Evolutionary conservation across 2,113 vertebrate species (phyloP).

Genomic region (Ameiurus melas): DNA sequence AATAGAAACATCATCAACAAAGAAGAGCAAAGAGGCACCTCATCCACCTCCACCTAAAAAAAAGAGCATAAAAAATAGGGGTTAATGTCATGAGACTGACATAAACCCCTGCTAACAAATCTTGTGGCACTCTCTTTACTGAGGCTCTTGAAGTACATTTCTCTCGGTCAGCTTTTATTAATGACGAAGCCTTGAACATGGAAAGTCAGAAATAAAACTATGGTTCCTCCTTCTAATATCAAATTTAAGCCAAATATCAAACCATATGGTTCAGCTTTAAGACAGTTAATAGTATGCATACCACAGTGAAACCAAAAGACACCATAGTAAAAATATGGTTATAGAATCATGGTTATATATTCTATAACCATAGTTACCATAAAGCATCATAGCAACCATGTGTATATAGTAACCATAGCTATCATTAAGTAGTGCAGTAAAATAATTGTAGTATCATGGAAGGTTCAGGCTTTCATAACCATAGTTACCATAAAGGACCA

Average conservation of each 20-base stretch:
- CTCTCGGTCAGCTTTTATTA: background rate
- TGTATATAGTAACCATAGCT: background rate
- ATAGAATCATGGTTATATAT: background rate
- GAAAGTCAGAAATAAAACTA: background rate
- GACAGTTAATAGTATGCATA: background rate
- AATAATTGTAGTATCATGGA: background rate
- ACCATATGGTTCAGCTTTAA: background rate
- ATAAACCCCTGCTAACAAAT: conserved; percentile 21
- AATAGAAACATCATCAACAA: conserved; percentile 38
- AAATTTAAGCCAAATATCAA: background rate
- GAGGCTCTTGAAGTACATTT: conserved; percentile 15
- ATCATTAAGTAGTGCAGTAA: background rate
- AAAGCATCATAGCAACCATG: background rate
- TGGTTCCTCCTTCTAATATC: background rate
- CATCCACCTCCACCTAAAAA: conserved; percentile 7
- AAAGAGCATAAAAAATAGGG: conserved; percentile 40
- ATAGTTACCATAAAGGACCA: too few species aligned
- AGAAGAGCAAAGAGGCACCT: conserved; percentile 19
- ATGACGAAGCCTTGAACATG: background rate
- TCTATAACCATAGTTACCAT: background rate
- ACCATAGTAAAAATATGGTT: background rate
- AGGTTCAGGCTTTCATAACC: background rate
- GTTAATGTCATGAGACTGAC: conserved; percentile 18
- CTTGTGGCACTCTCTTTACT: conserved; percentile 6
- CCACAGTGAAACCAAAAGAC: background rate